These are phyloP conservation scores for Bombus impatiens DNA, from an alignment of 1,140 invertebrate species.

Conservation along the genomic window DNA sequence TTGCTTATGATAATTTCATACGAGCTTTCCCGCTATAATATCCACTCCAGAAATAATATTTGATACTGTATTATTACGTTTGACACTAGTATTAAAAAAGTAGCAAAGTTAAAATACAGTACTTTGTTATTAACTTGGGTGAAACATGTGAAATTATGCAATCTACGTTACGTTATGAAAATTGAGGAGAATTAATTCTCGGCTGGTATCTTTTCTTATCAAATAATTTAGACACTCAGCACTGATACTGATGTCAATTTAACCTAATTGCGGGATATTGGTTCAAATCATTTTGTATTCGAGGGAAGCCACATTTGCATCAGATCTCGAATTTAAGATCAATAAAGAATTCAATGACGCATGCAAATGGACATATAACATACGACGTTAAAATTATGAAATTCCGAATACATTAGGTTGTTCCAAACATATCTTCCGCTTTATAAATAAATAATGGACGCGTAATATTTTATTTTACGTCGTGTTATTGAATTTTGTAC, in stretches of 20 bases:
- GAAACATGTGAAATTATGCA: not conserved
- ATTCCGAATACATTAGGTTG: too few relatives aligned
- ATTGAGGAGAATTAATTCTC: slow-evolving; percentile 22
- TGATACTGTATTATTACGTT: not conserved
- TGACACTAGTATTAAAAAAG: not conserved
- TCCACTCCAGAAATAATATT: not conserved
- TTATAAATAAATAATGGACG: too few relatives aligned
- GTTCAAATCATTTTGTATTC: not conserved
- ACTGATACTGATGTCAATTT: not conserved
- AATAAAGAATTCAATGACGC: not conserved
- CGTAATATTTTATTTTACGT: too few relatives aligned
- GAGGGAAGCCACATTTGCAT: not conserved
- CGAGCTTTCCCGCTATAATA: not conserved
- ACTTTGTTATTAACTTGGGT: not conserved
- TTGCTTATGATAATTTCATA: slow-evolving; percentile 7
- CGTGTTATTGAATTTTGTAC: too few relatives aligned
- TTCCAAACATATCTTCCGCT: too few relatives aligned
- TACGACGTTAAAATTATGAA: not conserved
- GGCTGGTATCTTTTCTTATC: not conserved
- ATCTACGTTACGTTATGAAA: not conserved
- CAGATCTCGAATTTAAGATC: not conserved
- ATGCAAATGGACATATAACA: not conserved
- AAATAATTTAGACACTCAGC: slow-evolving; percentile 15
- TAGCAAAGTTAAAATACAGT: not conserved
- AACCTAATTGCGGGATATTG: not conserved